Percentiles rank a stretch among this genome's conserved stretches.
These are phyloP conservation scores for Conchocele bisecta DNA, from an alignment of 2,888 invertebrate species.

Conservation along the genomic window DNA sequence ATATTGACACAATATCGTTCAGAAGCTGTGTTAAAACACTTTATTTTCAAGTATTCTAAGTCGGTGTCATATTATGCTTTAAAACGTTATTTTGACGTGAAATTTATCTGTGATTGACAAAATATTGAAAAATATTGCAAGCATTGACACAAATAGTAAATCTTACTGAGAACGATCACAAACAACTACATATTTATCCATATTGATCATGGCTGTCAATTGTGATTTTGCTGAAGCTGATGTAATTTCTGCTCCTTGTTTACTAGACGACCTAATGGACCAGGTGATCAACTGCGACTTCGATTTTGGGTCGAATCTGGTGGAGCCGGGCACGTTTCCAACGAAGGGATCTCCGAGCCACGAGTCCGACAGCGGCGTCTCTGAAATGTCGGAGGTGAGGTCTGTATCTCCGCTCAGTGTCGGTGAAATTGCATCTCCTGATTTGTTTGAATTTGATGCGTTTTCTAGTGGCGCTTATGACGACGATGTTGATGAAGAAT, in stretches of 20 bases:
- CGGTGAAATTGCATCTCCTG: background rate
- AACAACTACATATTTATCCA: too few relatives aligned
- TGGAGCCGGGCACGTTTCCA: constrained; percentile 2
- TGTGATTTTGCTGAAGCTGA: too few relatives aligned
- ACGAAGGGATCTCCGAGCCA: constrained; percentile 69
- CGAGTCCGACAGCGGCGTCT: constrained; percentile 74
- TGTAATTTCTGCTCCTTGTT: constrained; percentile 55
- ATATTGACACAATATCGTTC: too few relatives aligned
- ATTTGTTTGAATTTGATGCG: constrained; percentile 21
- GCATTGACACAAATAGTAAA: too few relatives aligned
- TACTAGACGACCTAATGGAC: constrained; percentile 65
- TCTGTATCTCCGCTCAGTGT: constrained; percentile 49
- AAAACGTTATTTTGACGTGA: too few relatives aligned
- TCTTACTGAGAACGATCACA: too few relatives aligned
- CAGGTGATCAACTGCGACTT: constrained; percentile 48
- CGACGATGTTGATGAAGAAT: constrained; percentile 25
- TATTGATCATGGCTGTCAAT: too few relatives aligned
- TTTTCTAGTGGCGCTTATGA: constrained; percentile 2
- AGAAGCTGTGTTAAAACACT: too few relatives aligned
- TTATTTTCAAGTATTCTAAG: too few relatives aligned
- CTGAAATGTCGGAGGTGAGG: constrained; percentile 49
- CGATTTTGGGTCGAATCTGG: constrained; percentile 35
- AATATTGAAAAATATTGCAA: too few relatives aligned
- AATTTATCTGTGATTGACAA: too few relatives aligned
- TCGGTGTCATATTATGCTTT: too few relatives aligned